These are phyloP conservation scores for Drosophila fulvimacula DNA, from an alignment of 2,888 invertebrate species.

Conservation along the genomic window DNA sequence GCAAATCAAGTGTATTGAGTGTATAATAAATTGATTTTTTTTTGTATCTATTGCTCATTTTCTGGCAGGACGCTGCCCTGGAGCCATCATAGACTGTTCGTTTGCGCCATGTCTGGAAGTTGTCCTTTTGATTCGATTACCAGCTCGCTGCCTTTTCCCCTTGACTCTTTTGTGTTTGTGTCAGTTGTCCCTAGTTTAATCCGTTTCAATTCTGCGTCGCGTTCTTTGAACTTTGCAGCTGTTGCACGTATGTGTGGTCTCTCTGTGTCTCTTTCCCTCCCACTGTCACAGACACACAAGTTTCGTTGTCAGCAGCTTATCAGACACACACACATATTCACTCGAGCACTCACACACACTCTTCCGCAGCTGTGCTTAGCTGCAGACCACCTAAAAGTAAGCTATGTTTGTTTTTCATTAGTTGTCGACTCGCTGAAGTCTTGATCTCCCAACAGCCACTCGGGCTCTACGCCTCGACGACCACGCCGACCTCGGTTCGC, in stretches of 20 bases:
- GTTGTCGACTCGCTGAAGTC: constrained; percentile 36
- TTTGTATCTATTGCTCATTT: constrained; percentile 33
- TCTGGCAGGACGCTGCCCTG: constrained; percentile 18
- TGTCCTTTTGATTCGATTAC: too few relatives aligned
- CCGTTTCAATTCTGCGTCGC: constrained; percentile 57
- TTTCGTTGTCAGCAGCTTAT: constrained; percentile 29
- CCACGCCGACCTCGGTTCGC: constrained; percentile 1
- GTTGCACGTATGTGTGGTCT: constrained; percentile 3
- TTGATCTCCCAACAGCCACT: constrained; percentile 19
- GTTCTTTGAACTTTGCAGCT: constrained; percentile 71
- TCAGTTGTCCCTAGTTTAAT: constrained; percentile 40
- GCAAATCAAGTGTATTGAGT: constrained; percentile 33
- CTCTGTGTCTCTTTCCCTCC: neutral
- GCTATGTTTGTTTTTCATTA: constrained; percentile 77
- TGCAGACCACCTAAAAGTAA: constrained; percentile 56
- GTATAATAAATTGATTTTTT: constrained; percentile 37
- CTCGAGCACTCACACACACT: constrained; percentile 13
- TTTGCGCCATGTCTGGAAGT: neutral
- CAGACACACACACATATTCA: constrained; percentile 10
- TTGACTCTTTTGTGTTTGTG: neutral
- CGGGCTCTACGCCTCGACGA: neutral
- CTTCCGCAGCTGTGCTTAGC: constrained; percentile 25
- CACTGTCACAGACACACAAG: constrained; percentile 18
- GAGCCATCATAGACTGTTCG: constrained; percentile 1
- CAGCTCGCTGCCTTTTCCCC: neutral